Conservation (phyloP, 2,113 vertebrate species). For the Petroica traversi region DNA sequence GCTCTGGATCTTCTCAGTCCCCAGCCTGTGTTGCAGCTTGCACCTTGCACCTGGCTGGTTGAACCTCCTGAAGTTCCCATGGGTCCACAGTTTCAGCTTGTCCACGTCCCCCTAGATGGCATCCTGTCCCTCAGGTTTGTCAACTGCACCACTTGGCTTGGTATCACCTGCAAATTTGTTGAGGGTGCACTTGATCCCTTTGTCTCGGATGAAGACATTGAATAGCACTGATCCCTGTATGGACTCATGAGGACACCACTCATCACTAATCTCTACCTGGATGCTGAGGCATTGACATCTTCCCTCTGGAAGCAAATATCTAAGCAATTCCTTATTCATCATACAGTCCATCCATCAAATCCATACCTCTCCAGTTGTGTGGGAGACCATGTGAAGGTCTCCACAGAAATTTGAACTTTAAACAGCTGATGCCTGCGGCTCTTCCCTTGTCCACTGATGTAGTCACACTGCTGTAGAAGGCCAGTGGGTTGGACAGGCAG, state of each 20-base stretch:
- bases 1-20: background rate
- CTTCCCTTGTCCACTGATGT: background rate
- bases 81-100: background rate
- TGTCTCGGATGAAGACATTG: background rate
- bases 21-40: background rate
- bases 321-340: background rate
- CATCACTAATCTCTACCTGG: background rate
- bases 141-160: no score
- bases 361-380: background rate
- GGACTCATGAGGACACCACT: background rate
- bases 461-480: no score
- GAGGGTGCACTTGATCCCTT: background rate
- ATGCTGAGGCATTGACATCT: rapidly evolving
- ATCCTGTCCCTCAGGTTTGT: background rate
- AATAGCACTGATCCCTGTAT: background rate
- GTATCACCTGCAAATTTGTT: background rate
- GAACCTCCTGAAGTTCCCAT: rapidly evolving
- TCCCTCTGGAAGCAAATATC: background rate
- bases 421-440: background rate
- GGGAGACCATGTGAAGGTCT: background rate
- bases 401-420: background rate
- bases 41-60: background rate
- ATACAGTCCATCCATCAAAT: background rate
- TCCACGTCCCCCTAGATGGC: background rate
- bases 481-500: background rate